Percentiles rank a stretch among this genome's conserved stretches.
These are phyloP conservation scores for Otolemur garnettii DNA, from an alignment of 2,113 vertebrate species.

Conservation along the genomic window DNA sequence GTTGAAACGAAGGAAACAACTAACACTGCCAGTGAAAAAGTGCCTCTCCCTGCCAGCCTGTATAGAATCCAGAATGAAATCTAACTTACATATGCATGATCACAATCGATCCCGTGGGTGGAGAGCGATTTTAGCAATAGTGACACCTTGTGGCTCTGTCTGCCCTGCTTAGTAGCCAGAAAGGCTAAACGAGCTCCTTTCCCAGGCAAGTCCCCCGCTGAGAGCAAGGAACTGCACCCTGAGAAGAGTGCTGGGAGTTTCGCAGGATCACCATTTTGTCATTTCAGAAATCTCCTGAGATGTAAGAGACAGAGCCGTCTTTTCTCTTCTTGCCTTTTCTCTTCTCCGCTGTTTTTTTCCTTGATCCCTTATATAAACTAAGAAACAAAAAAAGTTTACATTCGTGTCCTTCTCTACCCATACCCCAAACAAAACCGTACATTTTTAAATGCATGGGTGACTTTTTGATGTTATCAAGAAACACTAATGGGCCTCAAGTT, in stretches of 20 bases:
- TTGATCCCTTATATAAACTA: conserved; percentile 45
- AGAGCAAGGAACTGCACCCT: neutral
- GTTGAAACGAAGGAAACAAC: neutral
- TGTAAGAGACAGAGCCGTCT: conserved; percentile 10
- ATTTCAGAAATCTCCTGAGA: conserved; percentile 57
- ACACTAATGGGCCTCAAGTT: conserved; percentile 50
- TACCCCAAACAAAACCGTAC: conserved; percentile 45
- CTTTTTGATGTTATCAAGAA: conserved; percentile 62
- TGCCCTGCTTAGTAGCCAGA: neutral
- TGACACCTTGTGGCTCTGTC: conserved; percentile 73
- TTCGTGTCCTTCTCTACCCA: neutral
- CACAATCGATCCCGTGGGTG: neutral
- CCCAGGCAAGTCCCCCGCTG: neutral
- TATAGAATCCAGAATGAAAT: conserved; percentile 14
- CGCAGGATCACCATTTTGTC: neutral
- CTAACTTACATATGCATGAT: neutral
- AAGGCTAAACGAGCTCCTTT: neutral
- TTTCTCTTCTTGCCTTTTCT: neutral
- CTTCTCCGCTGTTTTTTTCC: neutral
- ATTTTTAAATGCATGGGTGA: conserved; percentile 32
- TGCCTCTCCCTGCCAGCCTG: neutral
- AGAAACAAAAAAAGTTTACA: conserved; percentile 51
- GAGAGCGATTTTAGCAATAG: conserved; percentile 63
- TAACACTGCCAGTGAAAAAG: neutral
- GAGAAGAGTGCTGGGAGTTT: neutral